Base-by-base conservation (phyloP, 2,888 invertebrate species). In the Helobdella robusta region DNA sequence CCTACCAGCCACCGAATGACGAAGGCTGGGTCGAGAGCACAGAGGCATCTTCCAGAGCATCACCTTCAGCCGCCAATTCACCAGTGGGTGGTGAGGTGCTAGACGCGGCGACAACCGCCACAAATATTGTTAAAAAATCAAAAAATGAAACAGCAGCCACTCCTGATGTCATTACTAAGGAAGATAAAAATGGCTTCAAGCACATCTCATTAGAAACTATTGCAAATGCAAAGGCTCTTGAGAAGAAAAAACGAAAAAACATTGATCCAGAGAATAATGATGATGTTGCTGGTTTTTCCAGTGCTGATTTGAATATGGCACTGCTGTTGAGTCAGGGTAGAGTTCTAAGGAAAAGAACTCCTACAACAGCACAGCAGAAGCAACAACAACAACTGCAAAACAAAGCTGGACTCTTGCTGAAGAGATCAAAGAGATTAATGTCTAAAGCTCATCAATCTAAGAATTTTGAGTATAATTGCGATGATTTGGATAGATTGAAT, bases 341-440 rank as follows among this genome's bases (percentile, higher is more conserved):
- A 48, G 62, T 62, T n/a, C 50, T 62, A 5, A 62, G 62, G 50
- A 62, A 62, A 23, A 48, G 62, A n/a, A n/a, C n/a, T n/a, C n/a
- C n/a, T n/a, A n/a, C n/a, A n/a, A n/a, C n/a, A n/a, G n/a, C n/a
- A n/a, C n/a, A n/a, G n/a, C n/a, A n/a, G n/a, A n/a, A n/a, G n/a
- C n/a, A n/a, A n/a, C n/a, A n/a, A n/a, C n/a, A n/a, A n/a, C n/a
- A n/a, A n/a, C n/a, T n/a, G n/a, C n/a, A n/a, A n/a, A n/a, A n/a
- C n/a, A n/a, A n/a, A n/a, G n/a, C n/a, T n/a, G n/a, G n/a, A n/a
- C n/a, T n/a, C n/a, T n/a, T n/a, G n/a, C 18, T 44, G 11, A 62
- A 32, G 18, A 62, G 46, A 34, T 40, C 50, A 15, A 28, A 35
- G 18, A 44, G 62, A 25, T 32, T 46, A 30, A 48, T 62, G 30